Conservation (phyloP, 2,113 vertebrate species). For the Pyrgilauda ruficollis region DNA sequence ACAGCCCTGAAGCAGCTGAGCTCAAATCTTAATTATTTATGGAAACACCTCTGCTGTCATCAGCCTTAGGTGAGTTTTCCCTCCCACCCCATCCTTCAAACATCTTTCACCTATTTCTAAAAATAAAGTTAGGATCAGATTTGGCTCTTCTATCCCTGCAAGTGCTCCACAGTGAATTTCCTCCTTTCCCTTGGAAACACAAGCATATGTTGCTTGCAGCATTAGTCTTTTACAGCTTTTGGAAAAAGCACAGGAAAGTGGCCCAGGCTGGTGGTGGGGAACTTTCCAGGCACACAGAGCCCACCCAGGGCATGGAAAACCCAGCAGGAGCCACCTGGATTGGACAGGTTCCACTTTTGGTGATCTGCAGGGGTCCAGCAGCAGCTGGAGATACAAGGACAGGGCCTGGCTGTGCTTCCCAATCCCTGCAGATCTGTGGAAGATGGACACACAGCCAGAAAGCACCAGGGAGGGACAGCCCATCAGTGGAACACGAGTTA, state of each 20-base stretch:
- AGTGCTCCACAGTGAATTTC: neutral
- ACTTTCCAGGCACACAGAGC: neutral
- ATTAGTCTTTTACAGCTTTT: neutral
- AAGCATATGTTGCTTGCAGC: neutral
- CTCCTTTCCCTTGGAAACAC: neutral
- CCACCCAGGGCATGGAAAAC: neutral
- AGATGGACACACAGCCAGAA: fast-evolving
- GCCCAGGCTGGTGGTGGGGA: neutral
- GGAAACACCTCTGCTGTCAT: neutral
- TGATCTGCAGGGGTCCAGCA: neutral
- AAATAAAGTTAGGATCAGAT: neutral
- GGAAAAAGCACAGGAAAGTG: neutral
- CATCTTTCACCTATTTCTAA: neutral
- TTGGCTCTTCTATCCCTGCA: neutral
- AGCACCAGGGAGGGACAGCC: neutral
- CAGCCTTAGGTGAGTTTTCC: neutral
- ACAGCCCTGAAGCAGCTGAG: neutral
- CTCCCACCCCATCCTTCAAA: neutral
- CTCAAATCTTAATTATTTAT: neutral
- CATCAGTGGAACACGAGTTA: fast-evolving
- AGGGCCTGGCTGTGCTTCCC: neutral
- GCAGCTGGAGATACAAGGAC: neutral
- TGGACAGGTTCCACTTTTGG: neutral
- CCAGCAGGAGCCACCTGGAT: neutral
- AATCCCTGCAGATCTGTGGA: fast-evolving